Evolutionary conservation across 2,888 invertebrate species (phyloP).

Genomic region (Baronia brevicornis): DNA sequence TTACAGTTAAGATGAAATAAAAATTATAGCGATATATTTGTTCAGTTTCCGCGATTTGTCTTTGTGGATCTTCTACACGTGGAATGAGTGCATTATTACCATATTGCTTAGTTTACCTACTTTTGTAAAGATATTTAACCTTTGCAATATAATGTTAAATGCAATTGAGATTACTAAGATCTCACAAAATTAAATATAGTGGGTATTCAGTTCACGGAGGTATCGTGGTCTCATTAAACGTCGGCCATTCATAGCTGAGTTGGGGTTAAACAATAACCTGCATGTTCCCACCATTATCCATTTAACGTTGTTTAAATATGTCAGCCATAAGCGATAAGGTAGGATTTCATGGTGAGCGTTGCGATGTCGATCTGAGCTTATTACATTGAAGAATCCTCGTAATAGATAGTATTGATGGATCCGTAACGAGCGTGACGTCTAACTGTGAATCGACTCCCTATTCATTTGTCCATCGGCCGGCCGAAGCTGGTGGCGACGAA

Average conservation of each 20-base stretch:
- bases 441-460: constrained; percentile 54
- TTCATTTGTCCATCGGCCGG: constrained; percentile 38
- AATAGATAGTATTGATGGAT: constrained; percentile 41
- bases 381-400: constrained; percentile 18
- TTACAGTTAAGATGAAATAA: constrained; percentile 22
- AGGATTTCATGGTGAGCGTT: constrained; percentile 8
- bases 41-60: constrained; percentile 20
- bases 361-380: constrained; percentile 13
- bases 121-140: constrained; percentile 16
- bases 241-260: constrained; percentile 8
- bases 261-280: constrained; percentile 10
- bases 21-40: constrained; percentile 38
- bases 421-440: constrained; percentile 56
- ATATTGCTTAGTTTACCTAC: constrained; percentile 17
- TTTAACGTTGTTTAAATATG: constrained; percentile 6
- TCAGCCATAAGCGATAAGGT: constrained; percentile 4
- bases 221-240: constrained; percentile 15
- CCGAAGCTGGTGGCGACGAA: constrained; percentile 39
- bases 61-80: constrained; percentile 5
- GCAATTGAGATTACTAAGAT: too few relatives aligned
- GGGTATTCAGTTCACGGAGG: constrained; percentile 16
- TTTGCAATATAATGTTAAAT: constrained; percentile 12
- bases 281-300: constrained; percentile 12
- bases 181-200: constrained; percentile 21
- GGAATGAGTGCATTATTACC: constrained; percentile 14